These are phyloP conservation scores for Pristionchus exspectatus DNA, from an alignment of 2,888 invertebrate species.

Conservation along the genomic window DNA sequence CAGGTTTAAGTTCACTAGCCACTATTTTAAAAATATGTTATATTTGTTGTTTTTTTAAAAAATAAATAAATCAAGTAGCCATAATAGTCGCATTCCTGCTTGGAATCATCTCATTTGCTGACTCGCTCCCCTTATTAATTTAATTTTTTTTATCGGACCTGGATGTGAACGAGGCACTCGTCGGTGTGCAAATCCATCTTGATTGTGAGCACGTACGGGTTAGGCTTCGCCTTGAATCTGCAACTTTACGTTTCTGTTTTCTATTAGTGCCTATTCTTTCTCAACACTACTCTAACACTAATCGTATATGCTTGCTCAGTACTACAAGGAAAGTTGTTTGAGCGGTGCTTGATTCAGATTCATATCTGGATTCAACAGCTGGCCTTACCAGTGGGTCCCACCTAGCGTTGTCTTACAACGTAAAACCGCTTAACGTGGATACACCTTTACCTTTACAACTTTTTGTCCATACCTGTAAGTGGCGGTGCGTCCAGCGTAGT, in stretches of 20 bases:
- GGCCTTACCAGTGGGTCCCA: no score
- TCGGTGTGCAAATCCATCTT: constrained; percentile 60
- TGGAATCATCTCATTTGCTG: constrained; percentile 13
- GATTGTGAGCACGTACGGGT: constrained; percentile 62
- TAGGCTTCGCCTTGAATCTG: constrained; percentile 33
- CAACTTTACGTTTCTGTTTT: background rate
- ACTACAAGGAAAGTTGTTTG: no score
- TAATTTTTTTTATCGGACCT: constrained; percentile 56
- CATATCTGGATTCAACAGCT: no score
- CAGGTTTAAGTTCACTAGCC: no score
- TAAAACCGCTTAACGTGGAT: no score
- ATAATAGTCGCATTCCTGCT: background rate
- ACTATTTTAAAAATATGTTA: no score
- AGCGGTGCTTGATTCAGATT: no score
- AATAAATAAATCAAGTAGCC: background rate
- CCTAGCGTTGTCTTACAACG: no score
- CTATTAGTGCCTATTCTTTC: background rate
- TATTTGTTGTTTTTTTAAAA: no score
- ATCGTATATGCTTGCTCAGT: no score
- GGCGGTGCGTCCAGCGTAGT: background rate
- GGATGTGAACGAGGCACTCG: constrained; percentile 67
- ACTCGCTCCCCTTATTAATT: background rate
- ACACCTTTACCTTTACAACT: no score
- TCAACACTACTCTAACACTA: no score
- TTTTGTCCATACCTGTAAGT: constrained; percentile 27